phyloP scores from a whole-genome alignment of 2,888 invertebrate genomes.

The Frankliniella intonsa region DNA sequence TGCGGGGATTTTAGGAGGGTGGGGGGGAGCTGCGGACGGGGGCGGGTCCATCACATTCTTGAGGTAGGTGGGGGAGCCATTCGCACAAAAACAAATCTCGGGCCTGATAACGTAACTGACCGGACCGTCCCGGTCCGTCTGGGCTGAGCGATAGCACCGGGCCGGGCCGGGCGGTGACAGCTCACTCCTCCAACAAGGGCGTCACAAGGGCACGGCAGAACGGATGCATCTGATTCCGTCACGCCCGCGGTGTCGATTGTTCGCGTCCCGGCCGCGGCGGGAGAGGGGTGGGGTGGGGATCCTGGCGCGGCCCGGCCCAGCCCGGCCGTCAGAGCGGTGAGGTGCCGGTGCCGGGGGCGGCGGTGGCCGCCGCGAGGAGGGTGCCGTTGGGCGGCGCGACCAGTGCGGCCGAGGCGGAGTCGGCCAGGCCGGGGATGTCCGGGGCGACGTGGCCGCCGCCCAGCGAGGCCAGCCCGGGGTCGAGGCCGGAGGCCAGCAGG shows the following conservation, averaged over 20 bases:
- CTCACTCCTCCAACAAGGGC: neutral
- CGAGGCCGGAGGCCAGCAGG: slow-evolving; percentile 71
- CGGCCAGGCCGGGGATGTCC: neutral
- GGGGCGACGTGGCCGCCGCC: neutral
- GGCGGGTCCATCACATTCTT: too few species aligned
- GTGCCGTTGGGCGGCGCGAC: neutral
- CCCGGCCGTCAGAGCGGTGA: too few species aligned
- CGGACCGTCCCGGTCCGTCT: too few species aligned
- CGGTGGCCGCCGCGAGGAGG: neutral
- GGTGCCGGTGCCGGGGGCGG: neutral
- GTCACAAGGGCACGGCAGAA: neutral
- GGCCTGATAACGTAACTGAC: too few species aligned
- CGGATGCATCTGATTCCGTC: neutral
- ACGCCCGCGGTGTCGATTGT: neutral
- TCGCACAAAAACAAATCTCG: too few species aligned
- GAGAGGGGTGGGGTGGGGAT: neutral
- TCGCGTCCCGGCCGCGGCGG: neutral
- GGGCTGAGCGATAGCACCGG: too few species aligned
- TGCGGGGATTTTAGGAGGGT: too few species aligned
- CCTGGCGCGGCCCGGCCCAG: too few species aligned
- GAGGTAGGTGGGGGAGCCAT: too few species aligned
- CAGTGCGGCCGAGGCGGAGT: neutral
- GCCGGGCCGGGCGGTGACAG: too few species aligned
- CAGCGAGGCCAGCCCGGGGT: slow-evolving; percentile 52
- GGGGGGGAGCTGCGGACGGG: too few species aligned